phyloP scores from a whole-genome alignment of 2,113 vertebrate species.

The Stegostoma tigrinum region DNA sequence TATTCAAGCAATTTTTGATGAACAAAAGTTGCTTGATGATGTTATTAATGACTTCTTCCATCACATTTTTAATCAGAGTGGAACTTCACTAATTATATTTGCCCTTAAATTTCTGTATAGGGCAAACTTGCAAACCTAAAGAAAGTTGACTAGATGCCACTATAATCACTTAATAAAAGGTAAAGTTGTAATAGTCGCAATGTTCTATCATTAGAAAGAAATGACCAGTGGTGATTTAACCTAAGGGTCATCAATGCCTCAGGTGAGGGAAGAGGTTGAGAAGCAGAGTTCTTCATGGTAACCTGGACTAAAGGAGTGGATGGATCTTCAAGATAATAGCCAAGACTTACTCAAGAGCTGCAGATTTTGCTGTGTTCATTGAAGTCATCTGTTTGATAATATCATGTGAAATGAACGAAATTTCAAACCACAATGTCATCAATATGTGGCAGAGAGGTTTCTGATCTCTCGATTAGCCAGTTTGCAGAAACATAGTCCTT shows the following conservation, averaged over 20 bases:
- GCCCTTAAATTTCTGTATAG: neutral
- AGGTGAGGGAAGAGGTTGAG: too few relatives aligned
- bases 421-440: neutral
- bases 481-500: neutral
- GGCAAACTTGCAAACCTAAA: neutral
- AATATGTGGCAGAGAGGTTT: neutral
- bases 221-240: too few relatives aligned
- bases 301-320: too few relatives aligned
- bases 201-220: too few relatives aligned
- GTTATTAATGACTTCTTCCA: neutral
- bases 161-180: too few relatives aligned
- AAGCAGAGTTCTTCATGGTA: too few relatives aligned
- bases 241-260: too few relatives aligned
- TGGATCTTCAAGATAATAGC: neutral
- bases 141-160: neutral
- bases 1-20: neutral
- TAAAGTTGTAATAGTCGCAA: too few relatives aligned
- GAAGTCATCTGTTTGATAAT: neutral
- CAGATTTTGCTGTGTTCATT: neutral
- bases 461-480: neutral
- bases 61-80: neutral
- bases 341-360: neutral
- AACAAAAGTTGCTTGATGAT: neutral
- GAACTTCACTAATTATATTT: neutral
- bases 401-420: neutral